phyloP scores from a whole-genome alignment of 2,888 invertebrate genomes.

The Priocnemis perturbator region DNA sequence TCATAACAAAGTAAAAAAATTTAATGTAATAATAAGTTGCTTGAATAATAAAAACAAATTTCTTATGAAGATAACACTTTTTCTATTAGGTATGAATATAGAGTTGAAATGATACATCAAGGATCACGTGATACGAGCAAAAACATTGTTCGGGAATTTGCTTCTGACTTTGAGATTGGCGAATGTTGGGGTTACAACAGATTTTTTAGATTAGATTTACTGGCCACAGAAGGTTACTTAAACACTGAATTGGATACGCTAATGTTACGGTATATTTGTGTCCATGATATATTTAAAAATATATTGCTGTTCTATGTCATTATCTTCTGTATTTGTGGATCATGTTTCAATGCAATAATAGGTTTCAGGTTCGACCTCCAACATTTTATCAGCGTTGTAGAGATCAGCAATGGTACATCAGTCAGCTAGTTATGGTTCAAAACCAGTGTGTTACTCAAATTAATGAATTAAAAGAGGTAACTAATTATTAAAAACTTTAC shows the following conservation, averaged over 20 bases:
- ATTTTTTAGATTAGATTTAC: slow-evolving; percentile 91
- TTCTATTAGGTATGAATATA: slow-evolving; percentile 85
- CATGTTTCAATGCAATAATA: slow-evolving; percentile 58
- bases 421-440: slow-evolving; percentile 88
- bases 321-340: background rate
- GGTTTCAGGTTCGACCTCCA: slow-evolving; percentile 94
- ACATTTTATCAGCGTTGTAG: slow-evolving; percentile 95
- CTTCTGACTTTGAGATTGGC: slow-evolving; percentile 96
- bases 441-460: slow-evolving; percentile 88
- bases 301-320: background rate
- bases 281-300: background rate
- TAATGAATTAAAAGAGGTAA: slow-evolving; percentile 89
- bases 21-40: background rate
- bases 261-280: slow-evolving; percentile 81
- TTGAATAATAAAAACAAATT: background rate
- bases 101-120: slow-evolving; percentile 96
- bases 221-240: slow-evolving; percentile 93
- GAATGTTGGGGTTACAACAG: slow-evolving; percentile 98
- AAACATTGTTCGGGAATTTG: slow-evolving; percentile 95
- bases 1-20: too few relatives aligned
- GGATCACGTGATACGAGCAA: slow-evolving; percentile 87
- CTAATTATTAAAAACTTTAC: background rate
- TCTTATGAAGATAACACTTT: background rate
- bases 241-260: slow-evolving; percentile 90
- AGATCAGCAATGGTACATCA: slow-evolving; percentile 95